Percentiles rank a stretch among this genome's conserved stretches.
Conservation (phyloP, 2,888 invertebrate species). For the Limenitis arthemis region DNA sequence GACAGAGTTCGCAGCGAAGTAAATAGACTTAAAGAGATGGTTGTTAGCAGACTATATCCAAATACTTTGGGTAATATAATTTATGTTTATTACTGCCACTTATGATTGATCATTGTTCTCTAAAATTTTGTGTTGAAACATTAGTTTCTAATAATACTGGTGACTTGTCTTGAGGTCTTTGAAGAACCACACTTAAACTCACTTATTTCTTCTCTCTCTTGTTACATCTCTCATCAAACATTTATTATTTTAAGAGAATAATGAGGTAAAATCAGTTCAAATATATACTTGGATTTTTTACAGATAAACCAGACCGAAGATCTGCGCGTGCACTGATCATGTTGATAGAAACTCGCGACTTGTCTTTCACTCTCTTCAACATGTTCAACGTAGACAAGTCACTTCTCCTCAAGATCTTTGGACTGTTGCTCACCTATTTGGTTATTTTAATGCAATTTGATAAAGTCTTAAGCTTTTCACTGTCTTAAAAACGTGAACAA, state of each 20-base stretch:
- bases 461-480: not conserved
- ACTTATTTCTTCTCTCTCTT: not conserved
- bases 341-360: not conserved
- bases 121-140: too few species aligned
- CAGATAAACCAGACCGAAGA: slow-evolving; percentile 1
- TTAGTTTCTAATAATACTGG: too few species aligned
- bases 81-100: not conserved
- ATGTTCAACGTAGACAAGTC: slow-evolving; percentile 1
- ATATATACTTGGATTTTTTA: slow-evolving; percentile 10
- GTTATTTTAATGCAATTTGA: slow-evolving; percentile 3
- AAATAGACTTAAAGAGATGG: too few species aligned
- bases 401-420: not conserved
- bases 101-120: not conserved
- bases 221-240: too few species aligned
- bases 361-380: not conserved
- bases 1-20: too few species aligned
- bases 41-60: too few species aligned
- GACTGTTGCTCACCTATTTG: slow-evolving; percentile 3
- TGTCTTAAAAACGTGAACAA: too few species aligned
- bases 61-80: too few species aligned
- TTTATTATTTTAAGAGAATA: not conserved
- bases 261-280: too few species aligned
- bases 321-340: not conserved
- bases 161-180: too few species aligned
- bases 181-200: not conserved